These are phyloP conservation scores for Drosophila orosa DNA, from an alignment of 1,140 invertebrate species.

Conservation along the genomic window DNA sequence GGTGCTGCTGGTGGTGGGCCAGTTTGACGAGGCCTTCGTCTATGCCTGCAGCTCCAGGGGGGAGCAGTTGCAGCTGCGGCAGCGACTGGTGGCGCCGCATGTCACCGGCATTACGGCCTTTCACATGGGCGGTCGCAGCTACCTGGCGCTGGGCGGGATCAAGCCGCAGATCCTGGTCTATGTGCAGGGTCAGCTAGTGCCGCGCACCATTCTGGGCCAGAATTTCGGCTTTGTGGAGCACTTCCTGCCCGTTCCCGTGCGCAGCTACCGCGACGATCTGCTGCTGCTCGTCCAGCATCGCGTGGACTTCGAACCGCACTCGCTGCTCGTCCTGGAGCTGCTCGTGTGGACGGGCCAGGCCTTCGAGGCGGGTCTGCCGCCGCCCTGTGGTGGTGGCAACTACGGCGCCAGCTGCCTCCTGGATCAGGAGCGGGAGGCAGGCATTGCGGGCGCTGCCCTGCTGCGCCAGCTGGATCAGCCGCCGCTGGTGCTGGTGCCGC, in stretches of 20 bases:
- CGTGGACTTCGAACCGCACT: conserved; percentile 83
- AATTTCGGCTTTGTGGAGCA: conserved; percentile 77
- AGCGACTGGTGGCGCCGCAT: conserved; percentile 44
- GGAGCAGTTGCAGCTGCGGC: conserved; percentile 53
- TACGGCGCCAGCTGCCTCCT: conserved; percentile 83
- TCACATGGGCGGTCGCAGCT: conserved; percentile 84
- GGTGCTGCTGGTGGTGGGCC: conserved; percentile 68
- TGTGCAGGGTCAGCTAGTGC: conserved; percentile 65
- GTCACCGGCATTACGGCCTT: conserved; percentile 69
- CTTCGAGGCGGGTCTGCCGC: conserved; percentile 84
- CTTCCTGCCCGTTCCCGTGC: conserved; percentile 84
- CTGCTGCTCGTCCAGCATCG: conserved; percentile 85
- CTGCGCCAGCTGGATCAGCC: conserved; percentile 65
- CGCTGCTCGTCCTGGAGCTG: conserved; percentile 83
- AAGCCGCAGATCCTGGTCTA: conserved; percentile 84
- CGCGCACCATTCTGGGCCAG: conserved; percentile 76
- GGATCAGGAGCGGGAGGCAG: conserved; percentile 68
- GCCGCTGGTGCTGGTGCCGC: conserved; percentile 81
- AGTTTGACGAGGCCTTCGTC: conserved; percentile 52
- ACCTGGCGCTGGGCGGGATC: conserved; percentile 84
- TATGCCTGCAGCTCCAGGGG: conserved; percentile 47
- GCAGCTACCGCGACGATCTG: conserved; percentile 85
- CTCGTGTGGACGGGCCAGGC: conserved; percentile 85
- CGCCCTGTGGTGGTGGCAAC: conserved; percentile 72
- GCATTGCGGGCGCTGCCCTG: conserved; percentile 72